phyloP scores from a whole-genome alignment of 2,113 vertebrate genomes.

The Neomonachus schauinslandi region DNA sequence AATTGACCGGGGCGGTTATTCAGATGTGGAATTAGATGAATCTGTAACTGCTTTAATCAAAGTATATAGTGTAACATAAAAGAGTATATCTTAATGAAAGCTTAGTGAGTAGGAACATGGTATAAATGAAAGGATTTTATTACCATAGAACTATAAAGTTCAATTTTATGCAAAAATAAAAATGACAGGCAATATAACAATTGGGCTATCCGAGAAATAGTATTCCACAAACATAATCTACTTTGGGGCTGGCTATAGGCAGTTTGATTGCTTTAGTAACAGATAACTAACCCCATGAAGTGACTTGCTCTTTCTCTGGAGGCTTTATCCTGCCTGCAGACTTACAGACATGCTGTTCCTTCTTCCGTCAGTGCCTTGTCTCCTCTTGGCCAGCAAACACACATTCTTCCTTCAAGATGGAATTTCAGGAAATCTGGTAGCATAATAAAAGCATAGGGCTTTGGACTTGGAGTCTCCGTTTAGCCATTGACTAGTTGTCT shows the following conservation, averaged over 20 bases:
- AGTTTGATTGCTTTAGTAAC: constrained; percentile 18
- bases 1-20: constrained; percentile 50
- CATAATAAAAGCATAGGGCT: background rate
- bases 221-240: constrained; percentile 66
- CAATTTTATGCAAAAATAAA: constrained; percentile 73
- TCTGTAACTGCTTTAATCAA: constrained; percentile 57
- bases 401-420: background rate
- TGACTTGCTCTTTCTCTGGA: background rate
- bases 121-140: constrained; percentile 74
- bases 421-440: background rate
- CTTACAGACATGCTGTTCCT: background rate
- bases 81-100: constrained; percentile 63
- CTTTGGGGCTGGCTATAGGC: background rate
- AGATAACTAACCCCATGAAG: background rate
- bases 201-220: constrained; percentile 58
- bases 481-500: background rate
- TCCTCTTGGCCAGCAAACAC: background rate
- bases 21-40: constrained; percentile 52
- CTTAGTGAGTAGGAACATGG: constrained; percentile 43
- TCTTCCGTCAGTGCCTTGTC: background rate
- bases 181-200: constrained; percentile 72
- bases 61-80: constrained; percentile 51
- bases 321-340: background rate
- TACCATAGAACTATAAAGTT: constrained; percentile 66
- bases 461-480: background rate